phyloP scores from a whole-genome alignment of 1,140 invertebrate species.

The Chymomyza costata region DNA sequence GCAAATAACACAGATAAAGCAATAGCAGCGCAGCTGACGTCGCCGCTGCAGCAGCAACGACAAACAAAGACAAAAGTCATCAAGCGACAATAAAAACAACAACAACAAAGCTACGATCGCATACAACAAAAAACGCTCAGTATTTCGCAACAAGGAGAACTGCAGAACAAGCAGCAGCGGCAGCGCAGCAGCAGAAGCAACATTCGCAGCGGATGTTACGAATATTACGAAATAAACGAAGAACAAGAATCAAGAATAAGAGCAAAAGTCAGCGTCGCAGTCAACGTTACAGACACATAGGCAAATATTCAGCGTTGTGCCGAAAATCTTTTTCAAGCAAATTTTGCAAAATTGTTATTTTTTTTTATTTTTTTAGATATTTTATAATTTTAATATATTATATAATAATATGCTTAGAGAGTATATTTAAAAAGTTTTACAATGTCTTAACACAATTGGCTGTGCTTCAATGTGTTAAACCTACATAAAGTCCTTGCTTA shows the following conservation, averaged over 20 bases:
- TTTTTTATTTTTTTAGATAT: too few species aligned
- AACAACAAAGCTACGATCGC: not conserved
- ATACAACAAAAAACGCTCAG: not conserved
- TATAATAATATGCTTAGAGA: too few species aligned
- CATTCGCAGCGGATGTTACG: conserved; percentile 58
- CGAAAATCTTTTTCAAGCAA: too few species aligned
- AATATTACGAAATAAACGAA: conserved; percentile 71
- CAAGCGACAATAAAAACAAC: conserved; percentile 40
- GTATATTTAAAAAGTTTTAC: too few species aligned
- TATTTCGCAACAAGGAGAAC: not conserved
- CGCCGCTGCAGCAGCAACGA: conserved; percentile 12
- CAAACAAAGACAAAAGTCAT: conserved; percentile 12
- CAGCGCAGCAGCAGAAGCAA: conserved; percentile 16
- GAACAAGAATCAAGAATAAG: conserved; percentile 54
- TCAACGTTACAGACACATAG: not conserved
- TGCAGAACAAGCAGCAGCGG: conserved; percentile 1
- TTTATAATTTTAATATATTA: too few species aligned
- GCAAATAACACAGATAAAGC: conserved; percentile 26
- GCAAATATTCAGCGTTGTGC: not conserved
- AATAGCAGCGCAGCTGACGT: too few species aligned
- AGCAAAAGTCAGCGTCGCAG: conserved; percentile 16
- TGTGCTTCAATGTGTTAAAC: too few species aligned
- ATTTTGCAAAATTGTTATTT: too few species aligned
- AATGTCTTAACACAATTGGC: too few species aligned
- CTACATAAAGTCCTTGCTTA: too few species aligned